Conservation (phyloP, 2,797 vertebrate species). For the Ciconia nigra region DNA sequence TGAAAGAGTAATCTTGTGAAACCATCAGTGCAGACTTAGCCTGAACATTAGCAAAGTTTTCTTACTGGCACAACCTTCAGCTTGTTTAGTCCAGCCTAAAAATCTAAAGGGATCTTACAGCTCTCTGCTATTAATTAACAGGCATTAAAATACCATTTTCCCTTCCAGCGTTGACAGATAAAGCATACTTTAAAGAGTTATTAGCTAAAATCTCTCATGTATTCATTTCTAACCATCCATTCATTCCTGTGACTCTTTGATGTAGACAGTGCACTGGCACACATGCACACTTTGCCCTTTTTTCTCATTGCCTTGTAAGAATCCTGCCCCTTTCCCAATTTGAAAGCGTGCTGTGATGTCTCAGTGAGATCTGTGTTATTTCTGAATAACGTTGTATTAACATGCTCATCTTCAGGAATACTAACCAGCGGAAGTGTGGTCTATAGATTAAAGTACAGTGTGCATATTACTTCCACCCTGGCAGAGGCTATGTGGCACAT, state of each 20-base stretch:
- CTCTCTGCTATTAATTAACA: neutral
- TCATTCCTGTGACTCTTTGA: neutral
- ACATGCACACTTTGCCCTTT: neutral
- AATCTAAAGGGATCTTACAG: neutral
- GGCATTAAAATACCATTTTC: neutral
- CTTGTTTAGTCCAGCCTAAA: neutral
- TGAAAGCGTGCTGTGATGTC: neutral
- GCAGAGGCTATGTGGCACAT: neutral
- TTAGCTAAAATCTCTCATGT: neutral
- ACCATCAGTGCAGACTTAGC: neutral
- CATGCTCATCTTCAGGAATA: neutral
- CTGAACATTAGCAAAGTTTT: neutral
- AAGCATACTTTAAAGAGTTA: neutral
- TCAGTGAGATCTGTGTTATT: neutral
- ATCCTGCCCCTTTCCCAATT: neutral
- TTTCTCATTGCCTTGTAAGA: neutral
- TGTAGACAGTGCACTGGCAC: accelerated
- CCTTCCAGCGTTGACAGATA: neutral
- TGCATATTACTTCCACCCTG: neutral
- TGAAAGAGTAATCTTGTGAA: neutral
- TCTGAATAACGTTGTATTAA: neutral
- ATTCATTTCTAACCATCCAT: neutral
- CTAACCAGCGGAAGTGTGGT: neutral
- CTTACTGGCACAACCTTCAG: neutral
- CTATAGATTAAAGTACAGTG: neutral